phyloP scores from a whole-genome alignment of 2,888 invertebrate genomes.

The Crepidodera aurea region DNA sequence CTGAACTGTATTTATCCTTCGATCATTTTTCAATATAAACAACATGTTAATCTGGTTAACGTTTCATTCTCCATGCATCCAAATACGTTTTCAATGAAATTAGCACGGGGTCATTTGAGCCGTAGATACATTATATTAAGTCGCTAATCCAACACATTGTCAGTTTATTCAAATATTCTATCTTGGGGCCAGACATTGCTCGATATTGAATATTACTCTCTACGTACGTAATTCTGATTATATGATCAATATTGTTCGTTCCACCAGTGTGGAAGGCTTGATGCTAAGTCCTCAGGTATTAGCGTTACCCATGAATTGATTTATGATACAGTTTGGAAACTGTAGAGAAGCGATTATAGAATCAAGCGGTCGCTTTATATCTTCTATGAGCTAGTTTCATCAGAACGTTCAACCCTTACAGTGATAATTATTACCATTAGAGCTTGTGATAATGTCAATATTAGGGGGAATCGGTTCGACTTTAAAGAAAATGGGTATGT shows the following conservation, averaged over 20 bases:
- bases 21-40: too few species aligned
- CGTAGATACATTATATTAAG: background rate
- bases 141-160: slow-evolving; percentile 9
- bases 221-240: slow-evolving; percentile 16
- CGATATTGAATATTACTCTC: slow-evolving; percentile 15
- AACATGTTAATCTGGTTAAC: too few species aligned
- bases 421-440: slow-evolving; percentile 17
- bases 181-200: slow-evolving; percentile 1
- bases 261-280: background rate
- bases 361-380: slow-evolving; percentile 31
- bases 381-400: slow-evolving; percentile 25
- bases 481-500: slow-evolving; percentile 3
- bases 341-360: slow-evolving; percentile 28
- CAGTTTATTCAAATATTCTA: slow-evolving; percentile 12
- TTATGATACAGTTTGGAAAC: slow-evolving; percentile 34
- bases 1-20: too few species aligned
- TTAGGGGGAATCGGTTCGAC: slow-evolving; percentile 5
- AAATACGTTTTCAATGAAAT: background rate
- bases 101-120: background rate
- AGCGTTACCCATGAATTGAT: slow-evolving; percentile 30
- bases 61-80: too few species aligned
- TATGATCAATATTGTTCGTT: slow-evolving; percentile 26
- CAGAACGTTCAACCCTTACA: slow-evolving; percentile 15
- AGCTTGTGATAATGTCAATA: slow-evolving; percentile 18
- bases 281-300: slow-evolving; percentile 31